Evolutionary conservation across 2,797 vertebrate genomes (phyloP).

Genomic region (Choloepus didactylus): DNA sequence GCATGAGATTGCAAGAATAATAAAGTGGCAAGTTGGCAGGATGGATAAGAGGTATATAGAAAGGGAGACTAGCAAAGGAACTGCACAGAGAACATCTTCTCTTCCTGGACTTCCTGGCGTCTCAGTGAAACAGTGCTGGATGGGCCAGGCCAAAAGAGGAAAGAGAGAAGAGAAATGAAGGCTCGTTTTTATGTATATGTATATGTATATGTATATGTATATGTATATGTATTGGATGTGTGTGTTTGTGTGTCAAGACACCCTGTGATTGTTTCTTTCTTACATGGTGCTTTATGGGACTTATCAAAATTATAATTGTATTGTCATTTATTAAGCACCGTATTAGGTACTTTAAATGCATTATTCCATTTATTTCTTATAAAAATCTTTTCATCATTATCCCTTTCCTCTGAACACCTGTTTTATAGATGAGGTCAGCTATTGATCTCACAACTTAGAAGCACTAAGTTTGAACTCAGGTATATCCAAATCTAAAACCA

Average conservation of each 20-base stretch:
- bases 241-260: background rate
- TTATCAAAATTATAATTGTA: background rate
- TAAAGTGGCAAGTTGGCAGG: background rate
- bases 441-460: background rate
- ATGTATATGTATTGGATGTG: background rate
- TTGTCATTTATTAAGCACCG: background rate
- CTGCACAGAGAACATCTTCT: background rate
- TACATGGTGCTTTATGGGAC: background rate
- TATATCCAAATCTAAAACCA: background rate
- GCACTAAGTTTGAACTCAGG: background rate
- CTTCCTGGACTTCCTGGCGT: background rate
- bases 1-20: background rate
- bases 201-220: too few species aligned
- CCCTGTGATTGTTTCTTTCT: background rate
- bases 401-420: background rate
- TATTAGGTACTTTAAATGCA: background rate
- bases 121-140: background rate
- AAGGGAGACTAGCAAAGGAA: background rate
- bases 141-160: background rate
- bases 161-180: background rate
- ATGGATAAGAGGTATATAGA: background rate
- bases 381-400: background rate
- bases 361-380: background rate
- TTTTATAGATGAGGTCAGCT: slow-evolving; percentile 2
- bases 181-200: background rate